Conservation (phyloP, 2,113 vertebrate genomes). For the Procavia capensis region DNA sequence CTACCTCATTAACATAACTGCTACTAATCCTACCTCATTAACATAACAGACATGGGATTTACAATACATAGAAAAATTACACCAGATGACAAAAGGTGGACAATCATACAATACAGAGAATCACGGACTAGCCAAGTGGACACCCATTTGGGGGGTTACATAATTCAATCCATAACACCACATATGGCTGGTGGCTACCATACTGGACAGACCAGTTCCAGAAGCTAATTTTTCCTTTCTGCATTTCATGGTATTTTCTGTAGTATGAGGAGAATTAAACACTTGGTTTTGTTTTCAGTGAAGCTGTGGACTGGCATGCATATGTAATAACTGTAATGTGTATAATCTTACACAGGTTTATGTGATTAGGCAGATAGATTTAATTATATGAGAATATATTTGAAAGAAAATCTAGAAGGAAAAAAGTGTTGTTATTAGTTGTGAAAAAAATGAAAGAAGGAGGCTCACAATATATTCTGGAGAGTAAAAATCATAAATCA, state of each 20-base stretch:
- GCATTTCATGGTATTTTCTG: not conserved
- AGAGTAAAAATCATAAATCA: not conserved
- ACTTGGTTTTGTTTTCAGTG: not conserved
- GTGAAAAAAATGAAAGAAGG: not conserved
- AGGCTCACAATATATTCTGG: not conserved
- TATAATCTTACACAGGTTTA: not conserved
- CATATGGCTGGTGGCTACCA: not conserved
- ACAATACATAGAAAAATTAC: too few species aligned
- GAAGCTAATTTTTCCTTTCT: not conserved
- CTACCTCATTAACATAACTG: too few species aligned
- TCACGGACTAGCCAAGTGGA: too few species aligned
- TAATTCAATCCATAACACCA: not conserved
- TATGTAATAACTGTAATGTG: not conserved
- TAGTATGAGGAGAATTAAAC: not conserved
- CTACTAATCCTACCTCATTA: too few species aligned
- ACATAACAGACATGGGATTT: too few species aligned
- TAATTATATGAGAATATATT: not conserved
- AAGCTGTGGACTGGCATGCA: not conserved
- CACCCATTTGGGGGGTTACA: too few species aligned
- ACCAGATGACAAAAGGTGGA: too few species aligned
- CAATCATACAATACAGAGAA: too few species aligned
- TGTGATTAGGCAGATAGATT: not conserved
- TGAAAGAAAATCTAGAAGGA: not conserved
- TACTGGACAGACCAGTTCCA: not conserved
- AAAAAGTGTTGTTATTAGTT: not conserved